Conservation (phyloP, 2,888 invertebrate species). For the Scaptomyza cyrtandrae region DNA sequence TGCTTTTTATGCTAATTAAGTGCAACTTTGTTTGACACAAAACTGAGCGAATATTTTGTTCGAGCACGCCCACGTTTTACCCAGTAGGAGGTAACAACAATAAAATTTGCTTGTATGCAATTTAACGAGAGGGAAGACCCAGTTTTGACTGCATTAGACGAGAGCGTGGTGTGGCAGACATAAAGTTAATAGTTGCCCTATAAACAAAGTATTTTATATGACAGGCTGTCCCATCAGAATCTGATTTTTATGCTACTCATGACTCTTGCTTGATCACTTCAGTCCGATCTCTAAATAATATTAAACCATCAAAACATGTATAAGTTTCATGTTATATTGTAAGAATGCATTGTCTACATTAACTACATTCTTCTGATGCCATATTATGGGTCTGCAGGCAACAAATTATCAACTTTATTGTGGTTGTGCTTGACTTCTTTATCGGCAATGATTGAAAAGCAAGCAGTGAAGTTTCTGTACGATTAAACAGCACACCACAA, state of each 20-base stretch:
- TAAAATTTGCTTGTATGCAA: constrained; percentile 46
- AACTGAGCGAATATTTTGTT: constrained; percentile 6
- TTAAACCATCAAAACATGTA: background rate
- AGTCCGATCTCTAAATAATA: background rate
- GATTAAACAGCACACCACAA: constrained; percentile 22
- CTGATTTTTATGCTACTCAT: background rate
- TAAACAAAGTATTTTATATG: background rate
- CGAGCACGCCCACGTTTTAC: constrained; percentile 21
- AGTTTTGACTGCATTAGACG: constrained; percentile 2
- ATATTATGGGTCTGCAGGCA: background rate
- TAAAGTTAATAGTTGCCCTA: background rate
- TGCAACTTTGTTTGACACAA: constrained; percentile 64
- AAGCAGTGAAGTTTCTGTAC: constrained; percentile 26
- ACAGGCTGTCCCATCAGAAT: background rate
- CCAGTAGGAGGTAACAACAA: constrained; percentile 3
- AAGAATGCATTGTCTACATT: background rate
- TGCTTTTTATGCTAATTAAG: constrained; percentile 72
- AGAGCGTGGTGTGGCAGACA: background rate
- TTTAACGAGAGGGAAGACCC: constrained; percentile 51
- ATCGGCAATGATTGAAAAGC: constrained; percentile 61
- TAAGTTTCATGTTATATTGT: background rate
- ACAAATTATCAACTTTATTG: constrained; percentile 52
- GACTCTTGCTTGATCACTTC: background rate
- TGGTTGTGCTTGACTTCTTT: constrained; percentile 45
- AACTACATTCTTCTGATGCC: background rate